Base-by-base conservation (phyloP, 2,113 vertebrate genomes). In the Xiphophorus maculatus region DNA sequence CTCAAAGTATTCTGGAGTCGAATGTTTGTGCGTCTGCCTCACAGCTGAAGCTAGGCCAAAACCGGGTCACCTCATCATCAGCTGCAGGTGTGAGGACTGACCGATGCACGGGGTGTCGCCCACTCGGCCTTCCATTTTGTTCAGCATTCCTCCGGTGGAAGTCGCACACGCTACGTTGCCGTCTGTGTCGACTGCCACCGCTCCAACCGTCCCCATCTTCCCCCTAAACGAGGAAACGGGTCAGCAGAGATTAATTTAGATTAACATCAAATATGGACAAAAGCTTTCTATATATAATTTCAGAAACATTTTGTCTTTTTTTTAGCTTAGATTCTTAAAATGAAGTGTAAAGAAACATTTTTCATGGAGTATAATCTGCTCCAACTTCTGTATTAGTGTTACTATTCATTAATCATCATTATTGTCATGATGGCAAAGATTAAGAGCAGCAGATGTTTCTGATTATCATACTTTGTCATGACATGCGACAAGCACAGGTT, bases 111-210 rank as follows among this genome's bases (percentile, higher is more conserved):
- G 84, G n/a, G 94, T 95, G 89, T 96, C 96, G 63, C 97, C 95
- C 82, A 95, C 94, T 22, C 96, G 95, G 67, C 95, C 96, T 74
- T 95, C 85, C 90, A 96, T 94, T 93, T 97, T 95, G 88, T 96
- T 96, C 30, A 95, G 85, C n/a, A 96, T 92, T 88, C 96, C 95
- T 72, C 95, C 94, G 0, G 95, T 96, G 71, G 95, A 96, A 75
- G 95, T 95, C 30, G 94, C 95, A 88, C 94, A 95, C 87, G 94
- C 95, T 15, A 95, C 60, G 30, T 96, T 96, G 68, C 95, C 94
- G 75, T 94, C 89, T n/a, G 69, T 75, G 77, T 96, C 96, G 27
- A 96, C 83, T 5, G 94, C 93, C 87, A 97, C 94, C 37, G 95
- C 95, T 66, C 95, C 95, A 0, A 98, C 94, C 12, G 95, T 96